Evolutionary conservation across 2,888 invertebrate genomes (phyloP).

Genomic region (Eupithecia vulgata): DNA sequence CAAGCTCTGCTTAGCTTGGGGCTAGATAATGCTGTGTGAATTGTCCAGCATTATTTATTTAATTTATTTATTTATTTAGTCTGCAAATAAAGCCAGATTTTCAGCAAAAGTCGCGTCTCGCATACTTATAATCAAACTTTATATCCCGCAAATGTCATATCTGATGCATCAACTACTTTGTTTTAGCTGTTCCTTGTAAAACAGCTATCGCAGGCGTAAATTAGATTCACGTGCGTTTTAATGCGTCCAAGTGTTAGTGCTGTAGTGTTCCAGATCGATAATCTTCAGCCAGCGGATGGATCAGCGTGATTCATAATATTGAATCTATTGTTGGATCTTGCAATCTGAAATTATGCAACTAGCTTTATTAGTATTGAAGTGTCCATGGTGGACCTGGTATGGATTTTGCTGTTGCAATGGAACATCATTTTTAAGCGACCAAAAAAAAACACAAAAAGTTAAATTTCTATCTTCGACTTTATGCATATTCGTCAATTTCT

Average conservation of each 20-base stretch:
- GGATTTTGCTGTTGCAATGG: background rate
- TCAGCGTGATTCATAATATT: conserved; percentile 81
- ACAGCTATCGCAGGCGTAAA: conserved; percentile 72
- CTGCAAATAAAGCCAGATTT: background rate
- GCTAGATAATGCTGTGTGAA: too few species aligned
- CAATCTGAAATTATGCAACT: conserved; percentile 76
- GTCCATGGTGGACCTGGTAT: conserved; percentile 16
- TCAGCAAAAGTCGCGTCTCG: background rate
- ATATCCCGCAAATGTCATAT: conserved; percentile 74
- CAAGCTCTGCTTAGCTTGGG: too few species aligned
- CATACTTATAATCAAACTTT: conserved; percentile 11
- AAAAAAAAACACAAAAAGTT: too few species aligned
- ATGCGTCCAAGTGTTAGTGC: conserved; percentile 80
- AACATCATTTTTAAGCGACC: background rate
- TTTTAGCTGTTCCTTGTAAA: conserved; percentile 63
- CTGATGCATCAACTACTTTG: conserved; percentile 82
- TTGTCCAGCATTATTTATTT: too few species aligned
- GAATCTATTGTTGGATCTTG: conserved; percentile 80
- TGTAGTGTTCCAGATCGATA: conserved; percentile 80
- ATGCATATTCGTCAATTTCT: too few species aligned
- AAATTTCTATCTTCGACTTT: too few species aligned
- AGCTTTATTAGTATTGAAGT: conserved; percentile 55
- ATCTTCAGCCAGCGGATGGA: conserved; percentile 78
- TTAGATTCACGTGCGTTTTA: conserved; percentile 83
- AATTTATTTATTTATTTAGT: too few species aligned